These are phyloP conservation scores for Mactromeris polynyma DNA, from an alignment of 2,888 invertebrate species.

Conservation along the genomic window DNA sequence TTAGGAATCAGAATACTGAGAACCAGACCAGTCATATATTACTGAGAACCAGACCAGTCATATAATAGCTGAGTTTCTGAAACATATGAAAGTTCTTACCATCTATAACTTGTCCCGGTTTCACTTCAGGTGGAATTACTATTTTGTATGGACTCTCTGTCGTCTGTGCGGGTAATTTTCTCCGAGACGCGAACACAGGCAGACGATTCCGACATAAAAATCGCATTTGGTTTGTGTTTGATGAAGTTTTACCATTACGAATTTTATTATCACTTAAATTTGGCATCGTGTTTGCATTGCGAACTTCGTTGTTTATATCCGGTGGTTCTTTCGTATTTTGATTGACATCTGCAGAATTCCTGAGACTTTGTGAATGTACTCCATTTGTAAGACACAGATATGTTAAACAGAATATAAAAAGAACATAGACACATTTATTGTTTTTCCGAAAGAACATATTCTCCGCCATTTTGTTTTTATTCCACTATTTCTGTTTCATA, in stretches of 20 bases:
- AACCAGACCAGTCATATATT: too few species aligned
- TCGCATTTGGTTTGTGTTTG: conserved; percentile 25
- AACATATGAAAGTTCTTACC: background rate
- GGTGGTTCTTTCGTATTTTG: conserved; percentile 31
- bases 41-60: too few species aligned
- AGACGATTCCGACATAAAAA: conserved; percentile 34
- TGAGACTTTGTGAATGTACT: conserved; percentile 31
- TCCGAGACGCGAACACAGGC: conserved; percentile 28
- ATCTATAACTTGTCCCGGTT: background rate
- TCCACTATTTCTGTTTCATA: background rate
- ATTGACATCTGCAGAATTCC: background rate
- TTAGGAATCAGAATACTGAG: too few species aligned
- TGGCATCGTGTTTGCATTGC: background rate
- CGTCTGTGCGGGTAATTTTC: conserved; percentile 45
- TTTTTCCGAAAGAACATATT: background rate
- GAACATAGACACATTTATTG: conserved; percentile 21
- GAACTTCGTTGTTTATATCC: background rate
- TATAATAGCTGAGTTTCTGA: too few species aligned
- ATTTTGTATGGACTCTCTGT: conserved; percentile 45
- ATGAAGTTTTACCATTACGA: background rate
- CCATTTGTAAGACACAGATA: background rate
- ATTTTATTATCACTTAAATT: conserved; percentile 3
- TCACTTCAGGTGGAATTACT: conserved; percentile 16
- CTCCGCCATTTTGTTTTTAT: conserved; percentile 9
- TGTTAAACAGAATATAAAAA: conserved; percentile 14